These are phyloP conservation scores for Harpagoxenus sublaevis DNA, from an alignment of 2,888 invertebrate species.

Conservation along the genomic window DNA sequence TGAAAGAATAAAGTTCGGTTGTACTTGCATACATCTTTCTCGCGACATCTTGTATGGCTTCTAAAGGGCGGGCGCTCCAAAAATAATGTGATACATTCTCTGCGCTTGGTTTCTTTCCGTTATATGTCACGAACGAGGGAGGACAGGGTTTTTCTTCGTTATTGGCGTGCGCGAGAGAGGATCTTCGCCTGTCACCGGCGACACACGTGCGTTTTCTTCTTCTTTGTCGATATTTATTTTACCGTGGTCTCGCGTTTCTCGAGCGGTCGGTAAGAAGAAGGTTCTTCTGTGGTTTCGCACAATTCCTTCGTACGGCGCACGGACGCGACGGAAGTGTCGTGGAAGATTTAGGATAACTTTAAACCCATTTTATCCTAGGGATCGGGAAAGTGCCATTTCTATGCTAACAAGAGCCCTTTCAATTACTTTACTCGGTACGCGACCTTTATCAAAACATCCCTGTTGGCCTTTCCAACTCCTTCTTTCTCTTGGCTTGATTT, in stretches of 20 bases:
- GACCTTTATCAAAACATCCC: conserved; percentile 65
- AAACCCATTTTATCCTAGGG: conserved; percentile 66
- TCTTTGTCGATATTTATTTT: conserved; percentile 71
- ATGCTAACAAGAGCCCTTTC: conserved; percentile 74
- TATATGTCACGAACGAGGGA: conserved; percentile 48
- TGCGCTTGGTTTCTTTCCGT: conserved; percentile 49
- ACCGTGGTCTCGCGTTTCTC: conserved; percentile 53
- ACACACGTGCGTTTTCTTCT: conserved; percentile 63
- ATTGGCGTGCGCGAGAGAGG: conserved; percentile 44
- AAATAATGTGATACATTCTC: conserved; percentile 54
- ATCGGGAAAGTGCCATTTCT: conserved; percentile 74
- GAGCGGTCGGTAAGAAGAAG: conserved; percentile 35
- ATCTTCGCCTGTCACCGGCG: conserved; percentile 57
- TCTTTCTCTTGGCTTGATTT: conserved; percentile 59
- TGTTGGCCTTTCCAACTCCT: conserved; percentile 63
- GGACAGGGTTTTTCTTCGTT: conserved; percentile 58
- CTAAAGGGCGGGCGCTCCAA: conserved; percentile 28
- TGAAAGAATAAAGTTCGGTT: not conserved
- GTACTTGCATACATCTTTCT: not conserved
- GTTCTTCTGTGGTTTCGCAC: conserved; percentile 61
- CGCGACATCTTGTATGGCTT: conserved; percentile 24
- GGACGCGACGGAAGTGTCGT: conserved; percentile 55
- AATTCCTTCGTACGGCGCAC: conserved; percentile 56
- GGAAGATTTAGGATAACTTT: conserved; percentile 66
- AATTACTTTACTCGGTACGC: conserved; percentile 68